Evolutionary conservation across 2,888 invertebrate genomes (phyloP).

Genomic region (Pachydiplax longipennis): DNA sequence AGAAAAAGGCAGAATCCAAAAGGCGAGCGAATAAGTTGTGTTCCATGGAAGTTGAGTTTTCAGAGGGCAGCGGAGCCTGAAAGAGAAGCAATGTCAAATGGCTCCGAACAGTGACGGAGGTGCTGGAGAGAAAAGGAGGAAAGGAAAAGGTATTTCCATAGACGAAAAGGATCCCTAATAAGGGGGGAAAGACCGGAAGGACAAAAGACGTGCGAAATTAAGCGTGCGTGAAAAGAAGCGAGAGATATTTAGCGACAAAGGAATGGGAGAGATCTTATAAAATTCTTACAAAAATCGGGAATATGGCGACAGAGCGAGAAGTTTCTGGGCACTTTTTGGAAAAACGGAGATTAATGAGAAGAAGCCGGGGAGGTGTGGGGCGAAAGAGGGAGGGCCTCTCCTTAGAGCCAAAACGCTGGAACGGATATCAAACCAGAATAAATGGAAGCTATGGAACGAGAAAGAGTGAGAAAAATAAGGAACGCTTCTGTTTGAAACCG

Average conservation of each 20-base stretch:
- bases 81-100: conserved; percentile 17
- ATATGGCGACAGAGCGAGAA: conserved; percentile 32
- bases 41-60: conserved; percentile 5
- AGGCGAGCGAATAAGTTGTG: neutral
- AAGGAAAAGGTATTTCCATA: neutral
- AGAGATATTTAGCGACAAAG: neutral
- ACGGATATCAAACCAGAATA: conserved; percentile 34
- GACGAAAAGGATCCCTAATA: neutral
- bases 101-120: conserved; percentile 3
- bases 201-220: conserved; percentile 37
- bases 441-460: conserved; percentile 13
- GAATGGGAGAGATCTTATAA: neutral
- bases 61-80: conserved; percentile 18
- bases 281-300: conserved; percentile 17
- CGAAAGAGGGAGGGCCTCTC: neutral
- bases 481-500: conserved; percentile 24
- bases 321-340: conserved; percentile 20
- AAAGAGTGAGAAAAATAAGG: conserved; percentile 31
- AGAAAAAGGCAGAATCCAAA: neutral
- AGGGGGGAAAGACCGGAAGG: neutral
- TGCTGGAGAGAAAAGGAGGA: neutral
- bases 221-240: conserved; percentile 36
- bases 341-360: conserved; percentile 36
- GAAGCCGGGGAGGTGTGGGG: neutral
- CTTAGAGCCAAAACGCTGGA: conserved; percentile 2